A percentile compares a stretch with the other conserved stretches of the same genome.
Evolutionary conservation across 2,797 vertebrate species (phyloP).

Genomic region (Mormyrus hasselquistii): DNA sequence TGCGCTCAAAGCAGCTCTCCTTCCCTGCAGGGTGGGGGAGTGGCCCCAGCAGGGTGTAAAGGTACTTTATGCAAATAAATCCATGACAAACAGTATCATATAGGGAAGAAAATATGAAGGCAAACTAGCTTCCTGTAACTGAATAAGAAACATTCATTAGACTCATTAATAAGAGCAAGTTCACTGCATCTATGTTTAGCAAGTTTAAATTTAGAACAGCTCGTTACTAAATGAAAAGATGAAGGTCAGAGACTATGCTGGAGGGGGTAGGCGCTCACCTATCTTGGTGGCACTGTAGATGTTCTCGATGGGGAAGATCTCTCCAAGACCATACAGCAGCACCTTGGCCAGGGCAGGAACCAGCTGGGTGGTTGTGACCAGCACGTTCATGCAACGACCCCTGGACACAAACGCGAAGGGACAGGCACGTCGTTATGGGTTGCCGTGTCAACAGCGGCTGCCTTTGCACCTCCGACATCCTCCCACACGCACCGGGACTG

Average conservation of each 20-base stretch:
- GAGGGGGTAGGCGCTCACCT: constrained; percentile 54
- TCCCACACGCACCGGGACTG: constrained; percentile 76
- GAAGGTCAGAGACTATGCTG: neutral
- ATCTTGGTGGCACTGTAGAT: constrained; percentile 99
- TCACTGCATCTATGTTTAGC: neutral
- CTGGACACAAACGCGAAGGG: constrained; percentile 50
- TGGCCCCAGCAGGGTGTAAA: neutral
- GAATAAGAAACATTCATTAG: neutral
- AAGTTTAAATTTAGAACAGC: neutral
- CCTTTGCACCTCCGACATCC: neutral
- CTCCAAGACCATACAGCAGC: constrained; percentile 87
- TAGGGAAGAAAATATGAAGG: neutral
- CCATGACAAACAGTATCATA: neutral
- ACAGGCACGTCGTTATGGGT: neutral
- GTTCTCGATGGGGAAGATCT: constrained; percentile 93
- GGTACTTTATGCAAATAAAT: neutral
- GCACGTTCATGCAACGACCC: constrained; percentile 89
- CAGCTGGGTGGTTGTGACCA: constrained; percentile 96
- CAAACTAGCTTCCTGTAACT: neutral
- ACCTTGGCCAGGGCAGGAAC: constrained; percentile 96
- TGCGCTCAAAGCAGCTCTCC: constrained; percentile 96
- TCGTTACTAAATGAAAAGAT: neutral
- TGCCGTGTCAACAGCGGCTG: neutral
- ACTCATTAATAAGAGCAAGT: neutral
- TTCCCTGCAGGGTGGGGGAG: constrained; percentile 65